Conservation (phyloP, 1,140 invertebrate species). For the Pseudomyrmex concolor region DNA sequence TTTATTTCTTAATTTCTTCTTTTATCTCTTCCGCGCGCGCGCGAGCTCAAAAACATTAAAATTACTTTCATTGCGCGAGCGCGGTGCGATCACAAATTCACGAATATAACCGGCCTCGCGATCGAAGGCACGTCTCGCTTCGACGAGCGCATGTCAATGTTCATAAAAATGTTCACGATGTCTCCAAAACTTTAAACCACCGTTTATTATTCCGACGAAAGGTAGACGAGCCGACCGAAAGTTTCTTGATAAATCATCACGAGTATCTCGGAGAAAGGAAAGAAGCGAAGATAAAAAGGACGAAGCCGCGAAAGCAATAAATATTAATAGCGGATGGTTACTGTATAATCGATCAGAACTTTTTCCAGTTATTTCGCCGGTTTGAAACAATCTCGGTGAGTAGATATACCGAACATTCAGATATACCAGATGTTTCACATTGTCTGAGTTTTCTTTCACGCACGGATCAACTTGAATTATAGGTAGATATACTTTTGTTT, state of each 20-base stretch:
- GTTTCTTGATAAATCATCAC: constrained; percentile 78
- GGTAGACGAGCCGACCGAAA: constrained; percentile 68
- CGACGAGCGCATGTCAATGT: constrained; percentile 56
- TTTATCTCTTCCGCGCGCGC: background rate
- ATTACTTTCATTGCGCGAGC: constrained; percentile 24
- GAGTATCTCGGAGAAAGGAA: constrained; percentile 10
- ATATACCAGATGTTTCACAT: constrained; percentile 34
- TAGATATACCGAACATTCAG: background rate
- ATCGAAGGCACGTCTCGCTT: constrained; percentile 29
- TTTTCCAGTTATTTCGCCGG: constrained; percentile 27
- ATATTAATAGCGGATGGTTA: constrained; percentile 75
- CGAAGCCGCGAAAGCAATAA: constrained; percentile 77
- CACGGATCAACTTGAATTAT: background rate
- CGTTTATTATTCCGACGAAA: constrained; percentile 72
- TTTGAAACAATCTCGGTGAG: constrained; percentile 30
- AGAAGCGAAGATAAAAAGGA: constrained; percentile 56
- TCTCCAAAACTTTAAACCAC: constrained; percentile 74
- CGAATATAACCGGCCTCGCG: constrained; percentile 8
- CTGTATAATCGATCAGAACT: constrained; percentile 71
- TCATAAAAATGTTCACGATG: constrained; percentile 72
- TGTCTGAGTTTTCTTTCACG: background rate
- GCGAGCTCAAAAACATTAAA: constrained; percentile 7
- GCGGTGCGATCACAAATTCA: constrained; percentile 22
- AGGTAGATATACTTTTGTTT: background rate
- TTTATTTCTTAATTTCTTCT: constrained; percentile 14